Evolutionary conservation across 1,140 invertebrate species (phyloP).

Genomic region (Drosophila tristis): DNA sequence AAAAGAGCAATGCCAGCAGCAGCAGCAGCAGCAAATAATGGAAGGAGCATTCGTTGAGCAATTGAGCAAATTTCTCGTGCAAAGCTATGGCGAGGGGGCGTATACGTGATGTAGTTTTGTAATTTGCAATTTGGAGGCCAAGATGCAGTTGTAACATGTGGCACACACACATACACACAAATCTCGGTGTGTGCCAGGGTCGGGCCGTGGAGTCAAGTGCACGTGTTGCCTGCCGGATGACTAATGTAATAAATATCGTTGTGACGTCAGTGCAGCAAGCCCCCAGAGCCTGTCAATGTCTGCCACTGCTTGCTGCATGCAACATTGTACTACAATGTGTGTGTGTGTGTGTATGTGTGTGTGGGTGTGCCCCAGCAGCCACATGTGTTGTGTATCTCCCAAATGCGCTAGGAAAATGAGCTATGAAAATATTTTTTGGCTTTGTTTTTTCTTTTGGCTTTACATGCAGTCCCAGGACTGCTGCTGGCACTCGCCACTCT

Average conservation of each 20-base stretch:
- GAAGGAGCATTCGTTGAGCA: no score
- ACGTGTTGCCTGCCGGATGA: conserved; percentile 63
- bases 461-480: conserved; percentile 15
- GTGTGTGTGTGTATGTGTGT: no score
- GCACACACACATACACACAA: not conserved
- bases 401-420: conserved; percentile 64
- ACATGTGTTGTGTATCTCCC: conserved; percentile 32
- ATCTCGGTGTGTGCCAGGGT: not conserved
- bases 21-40: no score
- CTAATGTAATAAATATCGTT: conserved; percentile 73
- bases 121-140: conserved; percentile 45
- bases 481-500: not conserved
- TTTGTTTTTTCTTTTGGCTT: conserved; percentile 22
- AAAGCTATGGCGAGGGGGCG: conserved; percentile 2
- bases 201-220: conserved; percentile 41
- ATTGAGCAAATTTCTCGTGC: conserved; percentile 16
- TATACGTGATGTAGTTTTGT: conserved; percentile 47
- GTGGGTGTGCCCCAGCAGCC: not conserved
- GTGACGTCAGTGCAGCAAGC: conserved; percentile 40
- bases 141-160: conserved; percentile 19
- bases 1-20: no score
- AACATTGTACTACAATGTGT: not conserved
- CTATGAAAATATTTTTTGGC: conserved; percentile 63
- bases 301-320: not conserved
- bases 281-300: conserved; percentile 40